These are phyloP conservation scores for Micromussa lordhowensis DNA, from an alignment of 92 coral and sea anemone species.

Conservation along the genomic window DNA sequence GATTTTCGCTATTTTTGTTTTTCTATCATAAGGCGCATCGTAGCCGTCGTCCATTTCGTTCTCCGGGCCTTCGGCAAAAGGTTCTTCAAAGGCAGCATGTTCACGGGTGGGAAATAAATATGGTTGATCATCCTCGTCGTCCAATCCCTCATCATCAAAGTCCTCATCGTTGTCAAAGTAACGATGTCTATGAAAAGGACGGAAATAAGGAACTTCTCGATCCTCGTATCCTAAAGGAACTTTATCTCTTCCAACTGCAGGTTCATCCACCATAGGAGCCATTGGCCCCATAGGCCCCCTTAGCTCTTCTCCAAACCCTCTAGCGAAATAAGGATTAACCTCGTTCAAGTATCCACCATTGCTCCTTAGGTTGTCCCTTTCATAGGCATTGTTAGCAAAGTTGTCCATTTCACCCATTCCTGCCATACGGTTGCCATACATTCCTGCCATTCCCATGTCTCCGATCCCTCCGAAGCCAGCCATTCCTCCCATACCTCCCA, in stretches of 20 bases:
- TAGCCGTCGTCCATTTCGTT: conserved; percentile 74
- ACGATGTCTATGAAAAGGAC: conserved; percentile 53
- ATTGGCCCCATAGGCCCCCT: conserved; percentile 59
- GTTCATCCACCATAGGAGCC: conserved; percentile 73
- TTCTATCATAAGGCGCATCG: conserved; percentile 73
- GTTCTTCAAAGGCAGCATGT: conserved; percentile 53
- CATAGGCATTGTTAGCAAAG: conserved; percentile 23
- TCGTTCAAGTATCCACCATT: conserved; percentile 5
- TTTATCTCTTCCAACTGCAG: conserved; percentile 77
- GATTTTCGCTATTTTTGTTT: conserved; percentile 76
- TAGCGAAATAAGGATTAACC: conserved; percentile 11
- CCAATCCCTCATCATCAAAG: conserved; percentile 64
- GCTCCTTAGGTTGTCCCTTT: conserved; percentile 32
- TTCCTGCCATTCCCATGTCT: conserved; percentile 68
- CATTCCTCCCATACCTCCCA: conserved; percentile 65
- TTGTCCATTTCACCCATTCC: conserved; percentile 61
- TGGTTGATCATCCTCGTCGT: conserved; percentile 52
- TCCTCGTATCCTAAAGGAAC: conserved; percentile 71
- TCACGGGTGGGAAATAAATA: conserved; percentile 35
- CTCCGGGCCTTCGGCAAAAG: conserved; percentile 57
- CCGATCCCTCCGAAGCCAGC: conserved; percentile 68
- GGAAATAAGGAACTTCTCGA: conserved; percentile 43
- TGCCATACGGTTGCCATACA: conserved; percentile 67
- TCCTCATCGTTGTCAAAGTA: conserved; percentile 68
- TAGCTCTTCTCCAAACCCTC: conserved; percentile 49